Conservation (phyloP, 2,888 invertebrate species). For the Ophioninae sp. region DNA sequence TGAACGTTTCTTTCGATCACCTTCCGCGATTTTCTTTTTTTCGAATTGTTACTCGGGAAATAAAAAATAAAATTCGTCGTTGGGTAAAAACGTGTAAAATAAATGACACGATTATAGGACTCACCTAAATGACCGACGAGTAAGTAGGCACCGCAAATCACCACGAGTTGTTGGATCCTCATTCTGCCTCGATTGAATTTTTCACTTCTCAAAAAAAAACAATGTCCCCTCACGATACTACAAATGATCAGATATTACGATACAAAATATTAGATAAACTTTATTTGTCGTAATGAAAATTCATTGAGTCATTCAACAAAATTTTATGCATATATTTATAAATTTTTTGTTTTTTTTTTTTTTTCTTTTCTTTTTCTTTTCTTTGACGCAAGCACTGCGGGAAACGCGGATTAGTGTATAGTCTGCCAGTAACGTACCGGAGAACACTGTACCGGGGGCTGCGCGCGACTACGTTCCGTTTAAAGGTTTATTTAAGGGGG, state of each 20-base stretch:
- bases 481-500: slow-evolving; percentile 60
- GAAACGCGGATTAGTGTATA: slow-evolving; percentile 24
- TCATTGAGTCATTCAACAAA: background rate
- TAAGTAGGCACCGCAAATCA: slow-evolving; percentile 66
- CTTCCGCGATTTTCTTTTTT: too few species aligned
- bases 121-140: slow-evolving; percentile 66
- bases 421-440: slow-evolving; percentile 45
- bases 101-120: slow-evolving; percentile 38
- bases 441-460: slow-evolving; percentile 56
- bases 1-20: background rate
- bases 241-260: background rate
- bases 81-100: background rate
- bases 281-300: background rate
- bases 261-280: background rate
- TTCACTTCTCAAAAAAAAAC: background rate
- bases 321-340: background rate
- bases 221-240: background rate
- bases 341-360: background rate
- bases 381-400: background rate
- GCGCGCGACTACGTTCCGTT: slow-evolving; percentile 46
- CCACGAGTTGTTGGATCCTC: slow-evolving; percentile 65
- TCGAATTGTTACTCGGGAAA: too few species aligned
- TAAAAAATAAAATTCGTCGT: background rate
- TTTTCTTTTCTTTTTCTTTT: too few species aligned
- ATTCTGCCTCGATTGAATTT: slow-evolving; percentile 58